Conservation (phyloP, 2,113 vertebrate species). For the Sinocyclocheilus anophthalmus region DNA sequence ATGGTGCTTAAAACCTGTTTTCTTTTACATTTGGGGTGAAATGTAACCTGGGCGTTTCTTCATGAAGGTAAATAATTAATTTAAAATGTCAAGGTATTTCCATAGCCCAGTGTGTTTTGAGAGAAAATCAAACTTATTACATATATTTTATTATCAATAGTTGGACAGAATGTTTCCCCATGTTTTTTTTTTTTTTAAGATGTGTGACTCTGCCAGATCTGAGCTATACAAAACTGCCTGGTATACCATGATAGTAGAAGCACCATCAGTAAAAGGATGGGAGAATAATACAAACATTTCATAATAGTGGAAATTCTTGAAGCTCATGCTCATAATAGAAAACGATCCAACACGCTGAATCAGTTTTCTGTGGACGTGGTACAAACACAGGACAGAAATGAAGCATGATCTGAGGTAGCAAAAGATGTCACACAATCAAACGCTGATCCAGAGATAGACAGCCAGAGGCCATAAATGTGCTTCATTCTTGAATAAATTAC, state of each 20-base stretch:
- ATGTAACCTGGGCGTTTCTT: neutral
- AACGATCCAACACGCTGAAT: neutral
- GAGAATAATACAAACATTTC: neutral
- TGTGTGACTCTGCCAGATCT: neutral
- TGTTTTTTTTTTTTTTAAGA: neutral
- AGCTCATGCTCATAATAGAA: neutral
- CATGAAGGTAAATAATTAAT: neutral
- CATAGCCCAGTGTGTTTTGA: neutral
- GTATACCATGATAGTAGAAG: neutral
- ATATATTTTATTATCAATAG: too few relatives aligned
- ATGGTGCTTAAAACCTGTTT: neutral
- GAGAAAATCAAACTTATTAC: neutral
- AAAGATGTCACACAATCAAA: constrained; percentile 58
- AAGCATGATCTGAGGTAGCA: constrained; percentile 71
- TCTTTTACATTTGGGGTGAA: neutral
- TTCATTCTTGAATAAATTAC: constrained; percentile 33
- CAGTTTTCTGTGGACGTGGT: neutral
- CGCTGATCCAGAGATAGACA: constrained; percentile 15
- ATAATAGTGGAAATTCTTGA: neutral
- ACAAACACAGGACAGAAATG: neutral
- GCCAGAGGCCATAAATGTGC: constrained; percentile 29
- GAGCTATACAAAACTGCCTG: neutral
- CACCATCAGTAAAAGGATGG: too few relatives aligned
- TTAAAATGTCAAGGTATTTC: neutral
- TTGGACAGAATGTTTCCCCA: too few relatives aligned